Base-by-base conservation (phyloP, 2,113 vertebrate genomes). In the Corythornis madagascariensis region DNA sequence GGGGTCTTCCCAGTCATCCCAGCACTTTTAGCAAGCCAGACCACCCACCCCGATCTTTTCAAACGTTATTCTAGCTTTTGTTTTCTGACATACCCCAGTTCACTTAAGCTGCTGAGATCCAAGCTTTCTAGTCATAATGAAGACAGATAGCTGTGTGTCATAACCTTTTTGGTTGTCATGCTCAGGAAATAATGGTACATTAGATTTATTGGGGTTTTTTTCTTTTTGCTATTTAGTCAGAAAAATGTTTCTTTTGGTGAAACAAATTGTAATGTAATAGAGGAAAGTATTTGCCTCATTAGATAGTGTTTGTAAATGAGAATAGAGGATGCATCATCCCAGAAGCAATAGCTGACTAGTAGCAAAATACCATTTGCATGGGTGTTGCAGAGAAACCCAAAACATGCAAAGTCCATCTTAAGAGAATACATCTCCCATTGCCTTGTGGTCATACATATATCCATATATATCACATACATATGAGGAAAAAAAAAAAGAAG, bases 121-220 rank as follows among this genome's bases (percentile, higher is more conserved):
- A 65, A 33, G 16, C 21, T 66, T 33, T 45, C 63, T 17, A 2
- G 25, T 47, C 31, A 10, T 2, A n/a, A 9, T 48, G 17, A 9
- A 84, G 71, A 47, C 78, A 73, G 70, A 31, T 43, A 15, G 3
- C 45, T 67, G 11, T 5, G 20, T 25, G 17, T 9, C 48, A 40
- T 10, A 35, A 11, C n/a, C 3, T 18, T n/a, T 29, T 11, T 5
- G 29, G 11, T 13, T 86, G 66, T 57, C 26, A 43, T 2, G 0
- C 22, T 70, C 45, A 63, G 76, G 47, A 70, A 73, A 76, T 26
- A 28, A 50, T 0, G 8, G 48, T n/a, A 24, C 29, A 9, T 29
- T 1, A 7, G 16, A 1, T 4, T 22, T 7, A 3, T 25, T 28
- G 8, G 16, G 7, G 16, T 21, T 38, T 59, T 25, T 15, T 22